Base-by-base conservation (phyloP, 92 coral and sea anemone genomes). In the Anthopleura xanthogrammica region DNA sequence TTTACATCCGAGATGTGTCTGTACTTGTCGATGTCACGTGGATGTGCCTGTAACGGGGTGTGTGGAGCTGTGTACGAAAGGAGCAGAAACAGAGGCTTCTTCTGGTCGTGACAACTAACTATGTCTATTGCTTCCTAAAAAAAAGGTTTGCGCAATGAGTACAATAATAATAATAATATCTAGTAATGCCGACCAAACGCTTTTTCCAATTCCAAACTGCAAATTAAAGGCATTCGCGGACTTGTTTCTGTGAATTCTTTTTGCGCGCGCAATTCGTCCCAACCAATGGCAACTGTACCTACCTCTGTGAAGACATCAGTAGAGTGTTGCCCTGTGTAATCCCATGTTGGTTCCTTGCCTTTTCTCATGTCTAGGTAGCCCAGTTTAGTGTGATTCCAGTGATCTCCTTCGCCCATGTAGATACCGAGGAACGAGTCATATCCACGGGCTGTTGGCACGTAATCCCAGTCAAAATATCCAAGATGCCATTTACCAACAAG, bases 41-140 rank as follows among this genome's bases (percentile, higher is more conserved):
- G 81, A 50, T 75, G 86, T 50, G 86, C 86, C 81, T 83, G 86
- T 13, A 83, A 81, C 23, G 86, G 86, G 54, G 86, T 83, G 76
- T 83, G 86, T 3, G 79, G 79, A 16, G 86, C 86, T 41, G 86
- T 75, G 76, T 83, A 83, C 41, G 86, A 83, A 1, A 83, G 72
- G 36, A 75, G 40, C 24, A 83, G 42, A 76, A 75, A 83, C 86
- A 83, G 40, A 2, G 86, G 86, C 77, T 83, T 58, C 8, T 22
- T 43, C 22, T 55, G 20, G 43, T 83, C 29, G 23, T 83, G 81
- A 13, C 54, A 71, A 13, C 2, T 60, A 2, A 77, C 81, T 19
- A 83, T 83, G 54, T 83, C 43, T 55, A 83, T 83, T 40, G 86
- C 81, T 77, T 83, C 81, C 86, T 83, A 80, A 3, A 40, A 70